Base-by-base conservation (phyloP, 2,888 invertebrate genomes). In the Aphrophora alni region DNA sequence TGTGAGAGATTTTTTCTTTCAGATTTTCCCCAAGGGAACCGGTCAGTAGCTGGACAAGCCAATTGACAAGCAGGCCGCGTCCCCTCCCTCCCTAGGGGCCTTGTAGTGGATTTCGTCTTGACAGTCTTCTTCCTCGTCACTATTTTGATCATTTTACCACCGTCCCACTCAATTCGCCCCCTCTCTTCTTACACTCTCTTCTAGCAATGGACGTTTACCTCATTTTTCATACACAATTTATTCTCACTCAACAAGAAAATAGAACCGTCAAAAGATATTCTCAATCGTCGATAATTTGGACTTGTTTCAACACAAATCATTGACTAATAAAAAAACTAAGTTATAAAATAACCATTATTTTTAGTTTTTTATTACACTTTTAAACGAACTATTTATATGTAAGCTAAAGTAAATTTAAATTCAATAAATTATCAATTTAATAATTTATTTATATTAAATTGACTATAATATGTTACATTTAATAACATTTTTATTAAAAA, bases 41-140 rank as follows among this genome's bases (percentile, higher is more conserved):
- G 59, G 59, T 21, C 59, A 59, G 59, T 59, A 59, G 21, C n/a
- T n/a, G 59, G 59, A 59, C 59, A 59, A 59, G 59, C 59, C 59
- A 59, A 59, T 59, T 59, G 59, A 59, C 59, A 59, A 59, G 59
- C 59, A n/a, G 59, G 59, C 59, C 59, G 59, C 59, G 59, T 59
- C 21, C 59, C 21, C 59, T 21, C 21, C n/a, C 21, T 59, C 59
- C 59, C 59, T 21, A 4, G 59, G 59, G 59, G 21, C n/a, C 59
- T 2, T 59, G 59, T 59, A 59, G 59, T 59, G 33, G 33, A 33
- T 33, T 33, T 33, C 33, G 33, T 33, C 33, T 8, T 33, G 59
- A 59, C 59, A 59, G 59, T 59, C 59, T n/a, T 21, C 59, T 59
- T 59, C 59, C 59, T 59, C 59, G 59, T 59, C 59, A 59, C 59